These are phyloP conservation scores for Caenorhabditis panamensis DNA, from an alignment of 2,888 invertebrate genomes.

Conservation along the genomic window DNA sequence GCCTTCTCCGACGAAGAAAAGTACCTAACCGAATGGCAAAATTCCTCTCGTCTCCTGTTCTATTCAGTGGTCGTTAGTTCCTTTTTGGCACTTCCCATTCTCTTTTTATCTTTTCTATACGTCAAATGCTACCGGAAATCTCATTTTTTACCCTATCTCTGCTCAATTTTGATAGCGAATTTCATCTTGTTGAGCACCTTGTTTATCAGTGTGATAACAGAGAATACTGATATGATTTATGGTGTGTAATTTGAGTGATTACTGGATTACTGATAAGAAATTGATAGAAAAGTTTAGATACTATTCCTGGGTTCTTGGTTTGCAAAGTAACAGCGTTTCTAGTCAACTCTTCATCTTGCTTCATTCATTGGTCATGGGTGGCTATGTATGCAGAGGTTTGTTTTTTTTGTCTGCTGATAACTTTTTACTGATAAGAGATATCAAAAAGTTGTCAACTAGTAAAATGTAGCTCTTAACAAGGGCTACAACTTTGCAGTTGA, in stretches of 20 bases:
- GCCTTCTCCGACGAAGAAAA: slow-evolving; percentile 19
- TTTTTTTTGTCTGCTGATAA: not conserved
- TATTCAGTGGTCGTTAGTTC: slow-evolving; percentile 33
- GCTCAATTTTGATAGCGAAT: slow-evolving; percentile 60
- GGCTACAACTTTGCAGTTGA: no score
- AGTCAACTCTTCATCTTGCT: slow-evolving; percentile 66
- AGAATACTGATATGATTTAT: slow-evolving; percentile 42
- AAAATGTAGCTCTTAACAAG: not conserved
- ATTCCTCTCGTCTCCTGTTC: slow-evolving; percentile 32
- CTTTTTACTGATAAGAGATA: no score
- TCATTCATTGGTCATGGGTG: slow-evolving; percentile 71
- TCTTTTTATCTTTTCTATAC: slow-evolving; percentile 5
- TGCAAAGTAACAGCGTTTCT: slow-evolving; percentile 67
- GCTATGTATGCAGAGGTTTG: slow-evolving; percentile 66
- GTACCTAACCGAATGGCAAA: slow-evolving; percentile 40
- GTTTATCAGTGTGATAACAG: slow-evolving; percentile 44
- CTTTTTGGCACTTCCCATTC: slow-evolving; percentile 16
- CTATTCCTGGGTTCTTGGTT: slow-evolving; percentile 58
- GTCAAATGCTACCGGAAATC: slow-evolving; percentile 17
- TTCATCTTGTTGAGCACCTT: slow-evolving; percentile 51
- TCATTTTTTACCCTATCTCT: slow-evolving; percentile 58
- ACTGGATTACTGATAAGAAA: not conserved
- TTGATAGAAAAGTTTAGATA: slow-evolving; percentile 30
- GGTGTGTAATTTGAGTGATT: slow-evolving; percentile 38
- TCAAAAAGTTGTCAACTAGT: not conserved